Evolutionary conservation across 2,797 vertebrate species (phyloP).

Genomic region (Bovichtus variegatus): DNA sequence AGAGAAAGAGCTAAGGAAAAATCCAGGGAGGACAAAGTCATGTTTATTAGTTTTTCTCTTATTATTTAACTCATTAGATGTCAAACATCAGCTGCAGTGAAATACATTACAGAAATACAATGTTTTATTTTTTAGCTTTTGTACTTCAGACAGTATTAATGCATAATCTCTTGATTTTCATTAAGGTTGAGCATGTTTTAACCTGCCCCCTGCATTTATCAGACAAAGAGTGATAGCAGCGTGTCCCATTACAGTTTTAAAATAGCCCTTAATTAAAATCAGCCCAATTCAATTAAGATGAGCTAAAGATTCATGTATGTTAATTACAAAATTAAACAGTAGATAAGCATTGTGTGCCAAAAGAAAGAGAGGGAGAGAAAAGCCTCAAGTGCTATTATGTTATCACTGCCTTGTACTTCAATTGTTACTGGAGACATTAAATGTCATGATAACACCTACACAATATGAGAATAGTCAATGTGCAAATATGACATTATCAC

Average conservation of each 20-base stretch:
- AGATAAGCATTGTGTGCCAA: conserved; percentile 57
- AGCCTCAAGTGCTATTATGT: conserved; percentile 39
- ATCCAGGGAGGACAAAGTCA: conserved; percentile 47
- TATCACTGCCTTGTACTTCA: conserved; percentile 46
- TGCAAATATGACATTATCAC: conserved; percentile 67
- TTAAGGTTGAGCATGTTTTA: conserved; percentile 33
- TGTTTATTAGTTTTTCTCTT: conserved; percentile 46
- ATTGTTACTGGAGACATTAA: conserved; percentile 55
- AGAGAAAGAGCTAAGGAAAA: conserved; percentile 33
- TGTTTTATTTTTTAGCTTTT: background rate
- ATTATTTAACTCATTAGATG: conserved; percentile 30
- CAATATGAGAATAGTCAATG: conserved; percentile 43
- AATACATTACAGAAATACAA: conserved; percentile 11
- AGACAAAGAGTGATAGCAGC: conserved; percentile 48
- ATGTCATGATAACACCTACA: conserved; percentile 66
- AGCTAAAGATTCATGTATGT: conserved; percentile 74
- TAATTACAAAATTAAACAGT: conserved; percentile 73
- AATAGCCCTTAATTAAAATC: conserved; percentile 78
- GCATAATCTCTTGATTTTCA: conserved; percentile 44
- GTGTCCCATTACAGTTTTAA: conserved; percentile 62
- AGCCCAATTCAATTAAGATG: conserved; percentile 75
- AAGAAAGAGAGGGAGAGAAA: conserved; percentile 2
- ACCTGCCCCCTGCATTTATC: conserved; percentile 60
- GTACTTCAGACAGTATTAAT: conserved; percentile 27
- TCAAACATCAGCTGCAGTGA: conserved; percentile 39